Evolutionary conservation across 2,113 vertebrate species (phyloP), one percentile per base, ranked within the genome.

Genomic region (Jacana jacana): DNA sequence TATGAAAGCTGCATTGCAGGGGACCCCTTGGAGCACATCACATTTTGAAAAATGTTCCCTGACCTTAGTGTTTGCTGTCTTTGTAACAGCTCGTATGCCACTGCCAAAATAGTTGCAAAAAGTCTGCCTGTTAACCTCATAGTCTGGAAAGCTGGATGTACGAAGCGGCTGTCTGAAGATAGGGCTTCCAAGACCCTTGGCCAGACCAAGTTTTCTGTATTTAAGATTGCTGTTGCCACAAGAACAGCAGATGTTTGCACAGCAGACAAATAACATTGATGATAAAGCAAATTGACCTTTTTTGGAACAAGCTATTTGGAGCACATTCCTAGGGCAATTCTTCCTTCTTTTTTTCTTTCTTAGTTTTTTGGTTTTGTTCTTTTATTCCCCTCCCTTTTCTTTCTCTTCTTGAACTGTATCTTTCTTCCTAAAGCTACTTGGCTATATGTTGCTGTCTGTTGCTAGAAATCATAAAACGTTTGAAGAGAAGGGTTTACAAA

Each of bases 241-340:
- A 96, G 89, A 95, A 42, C 78, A 79, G 86, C 86, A 94, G 91
- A 96, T 95, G 80, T 95, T 96, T 97, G 83, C 37, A 48, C 42
- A 89, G 81, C 89, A 90, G 89, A 95, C 84, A 94, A 95, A 95
- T 86, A 96, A 49, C 28, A 1, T 17, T 73, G 86, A 93, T 92
- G 88, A 93, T 85, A 91, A 93, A 97, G 89, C 91, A 93, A 78
- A 95, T 52, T 96, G 82, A 86, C 85, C 68, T 78, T 86, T 95
- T 91, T 75, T 91, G 81, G 79, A 90, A 49, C 76, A 86, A 81
- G 68, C 72, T 91, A 79, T 93, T 78, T 88, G 71, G 46, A 93
- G 61, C 65, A 91, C 87, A 86, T 93, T 93, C 84, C 57, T 52
- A 15, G 11, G 80, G 71, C 66, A 57, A 18, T 76, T 49, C 0